These are phyloP conservation scores for Rhinophrynus dorsalis DNA, from an alignment of 2,797 vertebrate species.

Conservation along the genomic window DNA sequence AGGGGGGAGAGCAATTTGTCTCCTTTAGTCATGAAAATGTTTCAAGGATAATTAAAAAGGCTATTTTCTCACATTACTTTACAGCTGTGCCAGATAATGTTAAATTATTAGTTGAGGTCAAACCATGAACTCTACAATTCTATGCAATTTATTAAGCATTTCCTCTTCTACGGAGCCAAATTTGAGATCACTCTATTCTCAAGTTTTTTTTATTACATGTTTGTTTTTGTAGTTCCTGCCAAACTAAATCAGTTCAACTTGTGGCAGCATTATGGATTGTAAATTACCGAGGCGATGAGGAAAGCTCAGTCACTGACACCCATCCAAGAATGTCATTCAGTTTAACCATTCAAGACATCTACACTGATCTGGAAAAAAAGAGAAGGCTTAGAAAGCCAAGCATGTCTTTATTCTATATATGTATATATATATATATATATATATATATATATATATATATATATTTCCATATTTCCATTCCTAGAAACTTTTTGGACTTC, in stretches of 20 bases:
- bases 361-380: too few species aligned
- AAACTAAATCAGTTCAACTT: slow-evolving; percentile 67
- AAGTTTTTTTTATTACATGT: slow-evolving; percentile 53
- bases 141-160: slow-evolving; percentile 65
- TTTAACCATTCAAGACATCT: slow-evolving; percentile 12
- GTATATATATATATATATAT: too few species aligned
- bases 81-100: slow-evolving; percentile 58
- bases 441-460: too few species aligned
- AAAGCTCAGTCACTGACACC: slow-evolving; percentile 53
- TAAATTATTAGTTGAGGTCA: slow-evolving; percentile 51
- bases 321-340: slow-evolving; percentile 54
- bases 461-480: too few species aligned
- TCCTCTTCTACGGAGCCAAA: slow-evolving; percentile 63
- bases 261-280: slow-evolving; percentile 52
- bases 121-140: slow-evolving; percentile 47
- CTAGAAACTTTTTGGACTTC: too few species aligned
- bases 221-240: slow-evolving; percentile 66
- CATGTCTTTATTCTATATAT: too few species aligned
- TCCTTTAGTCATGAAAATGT: slow-evolving; percentile 16
- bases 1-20: not conserved
- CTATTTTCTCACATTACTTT: slow-evolving; percentile 54
- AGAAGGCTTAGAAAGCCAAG: too few species aligned
- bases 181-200: slow-evolving; percentile 56
- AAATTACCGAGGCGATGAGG: slow-evolving; percentile 38
- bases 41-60: slow-evolving; percentile 34